These are phyloP conservation scores for Eonycteris spelaea DNA, from an alignment of 2,113 vertebrate species.

Conservation along the genomic window DNA sequence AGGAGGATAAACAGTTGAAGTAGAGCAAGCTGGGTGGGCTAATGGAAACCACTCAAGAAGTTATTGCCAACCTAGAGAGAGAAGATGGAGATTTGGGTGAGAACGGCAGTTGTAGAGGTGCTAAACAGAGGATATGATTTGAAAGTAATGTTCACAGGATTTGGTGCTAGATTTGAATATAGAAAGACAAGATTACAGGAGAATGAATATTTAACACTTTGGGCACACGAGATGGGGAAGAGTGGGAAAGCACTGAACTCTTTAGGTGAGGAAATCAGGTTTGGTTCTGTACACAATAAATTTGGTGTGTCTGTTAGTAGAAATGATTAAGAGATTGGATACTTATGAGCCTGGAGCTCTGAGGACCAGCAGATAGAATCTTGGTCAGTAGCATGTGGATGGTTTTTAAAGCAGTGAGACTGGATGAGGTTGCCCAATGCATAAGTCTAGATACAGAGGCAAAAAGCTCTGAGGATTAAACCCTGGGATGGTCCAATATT, in stretches of 20 bases:
- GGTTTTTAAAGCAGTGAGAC: not conserved
- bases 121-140: not conserved
- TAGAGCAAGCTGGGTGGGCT: not conserved
- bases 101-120: not conserved
- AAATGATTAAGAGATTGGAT: not conserved
- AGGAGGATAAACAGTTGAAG: not conserved
- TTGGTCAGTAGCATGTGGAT: not conserved
- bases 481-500: not conserved
- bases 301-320: not conserved
- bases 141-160: not conserved
- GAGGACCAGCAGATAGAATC: not conserved
- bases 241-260: not conserved
- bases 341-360: not conserved
- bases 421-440: not conserved
- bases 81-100: not conserved
- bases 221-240: not conserved
- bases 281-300: not conserved
- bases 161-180: not conserved
- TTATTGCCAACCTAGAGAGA: not conserved
- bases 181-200: not conserved
- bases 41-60: not conserved
- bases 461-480: not conserved
- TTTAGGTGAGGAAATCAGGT: not conserved
- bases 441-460: not conserved
- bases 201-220: not conserved